Conservation (phyloP, 2,888 invertebrate species). For the Parelbella ahira region DNA sequence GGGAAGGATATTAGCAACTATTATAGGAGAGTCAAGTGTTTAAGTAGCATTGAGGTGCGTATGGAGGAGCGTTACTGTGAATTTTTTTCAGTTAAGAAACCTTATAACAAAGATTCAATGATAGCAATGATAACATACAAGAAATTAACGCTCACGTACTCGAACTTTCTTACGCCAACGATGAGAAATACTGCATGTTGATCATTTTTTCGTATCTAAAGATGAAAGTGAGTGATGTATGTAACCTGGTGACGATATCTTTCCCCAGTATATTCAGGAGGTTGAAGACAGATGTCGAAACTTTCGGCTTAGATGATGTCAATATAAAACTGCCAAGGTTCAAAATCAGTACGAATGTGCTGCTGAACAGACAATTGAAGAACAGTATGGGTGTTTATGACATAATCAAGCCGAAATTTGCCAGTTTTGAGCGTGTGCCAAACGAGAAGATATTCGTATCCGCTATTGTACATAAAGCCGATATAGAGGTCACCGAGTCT, state of each 20-base stretch:
- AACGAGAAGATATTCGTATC: slow-evolving; percentile 80
- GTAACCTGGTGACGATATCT: slow-evolving; percentile 72
- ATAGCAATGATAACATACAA: too few relatives aligned
- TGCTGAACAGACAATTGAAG: slow-evolving; percentile 78
- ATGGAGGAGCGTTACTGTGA: too few relatives aligned
- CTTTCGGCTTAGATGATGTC: slow-evolving; percentile 80
- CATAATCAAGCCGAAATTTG: slow-evolving; percentile 79
- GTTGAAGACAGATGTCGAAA: slow-evolving; percentile 63
- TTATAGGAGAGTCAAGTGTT: too few relatives aligned
- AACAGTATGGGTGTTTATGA: slow-evolving; percentile 84
- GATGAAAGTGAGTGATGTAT: slow-evolving; percentile 67
- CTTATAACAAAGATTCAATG: too few relatives aligned
- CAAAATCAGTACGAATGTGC: slow-evolving; percentile 81
- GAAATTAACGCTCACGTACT: slow-evolving; percentile 81
- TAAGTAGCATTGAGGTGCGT: too few relatives aligned
- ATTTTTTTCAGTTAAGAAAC: too few relatives aligned
- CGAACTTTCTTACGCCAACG: slow-evolving; percentile 85
- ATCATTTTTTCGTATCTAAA: slow-evolving; percentile 82
- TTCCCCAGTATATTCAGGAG: slow-evolving; percentile 72
- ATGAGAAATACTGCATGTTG: slow-evolving; percentile 81
- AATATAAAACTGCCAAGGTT: slow-evolving; percentile 84
- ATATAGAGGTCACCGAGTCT: slow-evolving; percentile 87
- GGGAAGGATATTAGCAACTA: too few relatives aligned
- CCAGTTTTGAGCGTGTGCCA: slow-evolving; percentile 80
- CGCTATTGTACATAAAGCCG: slow-evolving; percentile 85